Base-by-base conservation (phyloP, 1,140 invertebrate genomes). In the Acromyrmex heyeri region DNA sequence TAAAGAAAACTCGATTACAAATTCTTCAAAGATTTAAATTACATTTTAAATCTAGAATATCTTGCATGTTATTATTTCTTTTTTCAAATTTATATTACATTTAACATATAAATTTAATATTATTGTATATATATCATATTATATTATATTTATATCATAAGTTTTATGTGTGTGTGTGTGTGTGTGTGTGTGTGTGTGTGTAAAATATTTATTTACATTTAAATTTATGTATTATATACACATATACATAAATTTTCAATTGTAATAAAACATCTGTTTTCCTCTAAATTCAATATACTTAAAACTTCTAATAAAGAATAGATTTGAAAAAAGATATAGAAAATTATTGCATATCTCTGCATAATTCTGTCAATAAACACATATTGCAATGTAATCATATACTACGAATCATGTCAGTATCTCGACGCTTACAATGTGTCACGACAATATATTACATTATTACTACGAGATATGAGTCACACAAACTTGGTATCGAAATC, bases 391-490 rank as follows among this genome's bases (percentile, higher is more conserved):
- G 44, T 61, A 61, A 61, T 12, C 38, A 14, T 30, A 38, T 18
- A 38, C 27, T 82, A 18, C 24, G 24, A 83, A 73, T 44, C 16
- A 59, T 83, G 57, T 73, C 18, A 38, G 24, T 48, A 83, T 83
- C 34, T 38, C 55, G 69, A 75, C 27, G 38, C 57, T 14, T 61
- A 24, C 38, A 61, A 61, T 55, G 67, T 73, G 55, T 83, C 79
- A 24, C 12, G 18, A 21, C 69, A 83, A 61, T 53, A 24, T 75
- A 83, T 83, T 83, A 73, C 79, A 61, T 78, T 82, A 82, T 82
- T 38, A 82, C 69, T 79, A 79, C 34, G 44, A 83, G 69, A 50
- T 44, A 10, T 44, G 38, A 38, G 6, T 44, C 38, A 12, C 34
- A 83, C 14, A n/a, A 44, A 55, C n/a, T 61, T 34, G 79, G 21